These are phyloP conservation scores for Hippasteria phrygiana DNA, from an alignment of 53 echinoderm and acorn worm species.

Conservation along the genomic window DNA sequence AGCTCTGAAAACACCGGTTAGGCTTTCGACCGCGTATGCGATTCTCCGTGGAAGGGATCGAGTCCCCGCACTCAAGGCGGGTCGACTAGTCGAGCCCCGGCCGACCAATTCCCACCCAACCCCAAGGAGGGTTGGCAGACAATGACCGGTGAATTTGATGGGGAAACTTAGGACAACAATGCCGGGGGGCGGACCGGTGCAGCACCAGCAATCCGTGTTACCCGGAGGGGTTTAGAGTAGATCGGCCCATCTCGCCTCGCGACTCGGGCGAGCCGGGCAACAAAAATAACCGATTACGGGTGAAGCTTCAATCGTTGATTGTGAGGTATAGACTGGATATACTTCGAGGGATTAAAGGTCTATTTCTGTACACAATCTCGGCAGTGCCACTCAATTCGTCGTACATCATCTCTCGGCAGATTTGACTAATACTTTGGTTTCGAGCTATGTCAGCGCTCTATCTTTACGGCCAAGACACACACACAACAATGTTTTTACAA, in stretches of 20 bases:
- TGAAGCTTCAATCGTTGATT: constrained; percentile 31
- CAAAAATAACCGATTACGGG: constrained; percentile 37
- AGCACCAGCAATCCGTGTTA: constrained; percentile 53
- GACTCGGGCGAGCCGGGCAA: background rate
- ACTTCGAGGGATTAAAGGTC: constrained; percentile 19
- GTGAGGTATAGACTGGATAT: constrained; percentile 32
- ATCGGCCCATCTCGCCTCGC: constrained; percentile 35
- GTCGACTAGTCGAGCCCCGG: constrained; percentile 52
- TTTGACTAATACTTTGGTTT: background rate
- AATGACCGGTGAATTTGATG: constrained; percentile 66
- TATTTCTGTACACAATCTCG: constrained; percentile 40
- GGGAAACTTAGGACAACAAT: constrained; percentile 62
- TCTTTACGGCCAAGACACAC: too few species aligned
- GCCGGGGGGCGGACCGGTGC: constrained; percentile 58
- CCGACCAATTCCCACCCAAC: constrained; percentile 64
- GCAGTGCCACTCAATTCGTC: constrained; percentile 16
- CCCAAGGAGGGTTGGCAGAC: constrained; percentile 57
- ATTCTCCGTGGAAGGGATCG: constrained; percentile 1
- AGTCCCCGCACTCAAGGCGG: constrained; percentile 32
- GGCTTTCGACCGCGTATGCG: constrained; percentile 14
- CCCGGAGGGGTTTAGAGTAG: constrained; percentile 10
- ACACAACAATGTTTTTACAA: too few species aligned
- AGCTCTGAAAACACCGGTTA: constrained; percentile 50
- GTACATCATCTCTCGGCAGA: background rate
- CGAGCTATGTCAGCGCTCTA: background rate